phyloP scores from a whole-genome alignment of 92 coral and sea anemone species.

The Phenganax marumi region DNA sequence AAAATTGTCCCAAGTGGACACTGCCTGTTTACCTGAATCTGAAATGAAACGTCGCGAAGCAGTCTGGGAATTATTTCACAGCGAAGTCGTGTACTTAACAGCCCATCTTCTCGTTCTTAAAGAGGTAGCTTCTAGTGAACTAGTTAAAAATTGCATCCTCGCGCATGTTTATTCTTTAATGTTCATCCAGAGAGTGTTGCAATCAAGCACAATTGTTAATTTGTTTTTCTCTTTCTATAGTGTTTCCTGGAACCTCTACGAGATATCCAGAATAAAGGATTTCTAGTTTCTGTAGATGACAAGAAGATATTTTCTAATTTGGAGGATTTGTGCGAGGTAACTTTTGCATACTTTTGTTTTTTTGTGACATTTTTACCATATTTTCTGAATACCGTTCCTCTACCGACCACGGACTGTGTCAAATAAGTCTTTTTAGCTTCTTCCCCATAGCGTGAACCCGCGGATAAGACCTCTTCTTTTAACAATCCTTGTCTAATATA shows the following conservation, averaged over 20 bases:
- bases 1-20: conserved; percentile 70
- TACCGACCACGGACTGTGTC: not conserved
- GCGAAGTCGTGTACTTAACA: conserved; percentile 90
- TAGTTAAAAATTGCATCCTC: not conserved
- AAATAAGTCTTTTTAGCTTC: not conserved
- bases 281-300: conserved; percentile 67
- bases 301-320: conserved; percentile 80
- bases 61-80: conserved; percentile 94
- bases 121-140: conserved; percentile 49
- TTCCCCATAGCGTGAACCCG: too few species aligned
- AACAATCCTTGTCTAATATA: too few species aligned
- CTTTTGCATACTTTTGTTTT: not conserved
- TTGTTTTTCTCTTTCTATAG: conserved; percentile 8
- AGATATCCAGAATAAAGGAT: conserved; percentile 78
- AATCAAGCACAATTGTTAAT: not conserved
- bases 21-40: conserved; percentile 67
- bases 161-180: not conserved
- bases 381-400: not conserved
- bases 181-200: not conserved
- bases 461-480: too few species aligned
- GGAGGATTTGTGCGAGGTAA: conserved; percentile 86
- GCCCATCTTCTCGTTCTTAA: conserved; percentile 85
- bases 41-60: conserved; percentile 98
- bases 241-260: conserved; percentile 85
- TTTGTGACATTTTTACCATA: not conserved